Base-by-base conservation (phyloP, 2,888 invertebrate genomes). In the Dendrolimus pini region DNA sequence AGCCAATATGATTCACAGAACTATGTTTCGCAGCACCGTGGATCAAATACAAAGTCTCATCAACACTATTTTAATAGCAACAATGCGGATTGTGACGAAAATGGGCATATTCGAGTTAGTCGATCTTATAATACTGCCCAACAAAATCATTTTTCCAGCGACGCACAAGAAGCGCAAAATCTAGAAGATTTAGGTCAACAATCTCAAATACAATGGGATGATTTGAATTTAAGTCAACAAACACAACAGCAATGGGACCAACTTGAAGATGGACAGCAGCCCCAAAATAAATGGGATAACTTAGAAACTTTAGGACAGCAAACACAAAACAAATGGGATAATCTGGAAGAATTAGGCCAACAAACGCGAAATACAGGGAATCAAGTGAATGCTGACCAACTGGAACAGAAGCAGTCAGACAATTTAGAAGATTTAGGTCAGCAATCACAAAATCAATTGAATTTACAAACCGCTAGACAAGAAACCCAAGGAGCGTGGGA, bases 21-120 rank as follows among this genome's bases (percentile, higher is more conserved):
- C 2, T 77, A 75, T 61, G 69, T 71, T 10, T 74, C 80, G 6
- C 75, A 78, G 56, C 74, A 74, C 59, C 74, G 80, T 62, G 80
- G 79, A 52, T 74, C 80, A 41, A 74, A 73, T 55, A 47, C 9
- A 47, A 74, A 80, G 62, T 69, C 73, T 14, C 75, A 78, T 52
- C 77, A 75, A 62, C 60, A 70, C 57, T 72, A 72, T 59, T 61
- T 67, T 9, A 59, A 55, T 53, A 10, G 41, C 47, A 47, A 47
- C 6, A 10, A 2, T 12, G 47, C 9, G 6, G 69, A 78, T 60
- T 87, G 85, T 65, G 83, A 83, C 54, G 80, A 79, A 61, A 64
- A 77, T 55, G 79, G 82, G 9, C 79, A 84, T 61, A 62, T 71
- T 58, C 82, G 89, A 54, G 74, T 80, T 47, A 78, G 75, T 54